These are phyloP conservation scores for Clavelina lepadiformis DNA, from an alignment of 23 tunicate species.

Conservation along the genomic window DNA sequence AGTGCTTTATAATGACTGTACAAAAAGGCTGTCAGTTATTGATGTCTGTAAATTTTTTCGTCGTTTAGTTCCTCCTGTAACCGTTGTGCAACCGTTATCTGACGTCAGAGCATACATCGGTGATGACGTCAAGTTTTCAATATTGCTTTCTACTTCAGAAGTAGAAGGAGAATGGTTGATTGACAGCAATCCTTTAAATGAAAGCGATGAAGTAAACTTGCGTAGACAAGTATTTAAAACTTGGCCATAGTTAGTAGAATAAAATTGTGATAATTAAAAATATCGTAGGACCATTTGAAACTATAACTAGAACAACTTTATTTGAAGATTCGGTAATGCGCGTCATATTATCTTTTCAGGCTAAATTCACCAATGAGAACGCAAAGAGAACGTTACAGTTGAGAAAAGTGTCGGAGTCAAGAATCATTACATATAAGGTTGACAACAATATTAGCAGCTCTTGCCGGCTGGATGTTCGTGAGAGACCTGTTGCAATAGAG, in stretches of 20 bases:
- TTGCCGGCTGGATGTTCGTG: conserved; percentile 36
- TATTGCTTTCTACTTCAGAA: conserved; percentile 25
- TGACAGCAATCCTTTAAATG: conserved; percentile 23
- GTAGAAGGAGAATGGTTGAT: conserved; percentile 59
- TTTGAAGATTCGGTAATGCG: too few relatives aligned
- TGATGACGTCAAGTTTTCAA: conserved; percentile 34
- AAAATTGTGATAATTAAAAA: too few relatives aligned
- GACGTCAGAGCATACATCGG: conserved; percentile 29
- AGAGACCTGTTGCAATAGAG: conserved; percentile 50
- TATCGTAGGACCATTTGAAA: too few relatives aligned
- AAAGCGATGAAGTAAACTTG: conserved; percentile 5
- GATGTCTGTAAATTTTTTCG: too few relatives aligned
- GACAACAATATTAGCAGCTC: conserved; percentile 30
- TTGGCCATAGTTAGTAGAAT: too few relatives aligned
- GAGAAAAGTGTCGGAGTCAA: conserved; percentile 15
- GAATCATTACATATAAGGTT: conserved; percentile 24
- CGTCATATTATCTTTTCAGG: too few relatives aligned
- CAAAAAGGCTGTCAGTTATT: neutral
- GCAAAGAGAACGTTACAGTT: conserved; percentile 14
- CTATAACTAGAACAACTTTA: too few relatives aligned
- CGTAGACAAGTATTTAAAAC: too few relatives aligned
- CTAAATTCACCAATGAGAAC: conserved; percentile 4
- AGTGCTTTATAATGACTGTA: too few relatives aligned
- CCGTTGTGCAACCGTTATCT: conserved; percentile 8
- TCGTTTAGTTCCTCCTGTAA: conserved; percentile 34